Conservation (phyloP, 2,113 vertebrate species). For the Tetrao urogallus region DNA sequence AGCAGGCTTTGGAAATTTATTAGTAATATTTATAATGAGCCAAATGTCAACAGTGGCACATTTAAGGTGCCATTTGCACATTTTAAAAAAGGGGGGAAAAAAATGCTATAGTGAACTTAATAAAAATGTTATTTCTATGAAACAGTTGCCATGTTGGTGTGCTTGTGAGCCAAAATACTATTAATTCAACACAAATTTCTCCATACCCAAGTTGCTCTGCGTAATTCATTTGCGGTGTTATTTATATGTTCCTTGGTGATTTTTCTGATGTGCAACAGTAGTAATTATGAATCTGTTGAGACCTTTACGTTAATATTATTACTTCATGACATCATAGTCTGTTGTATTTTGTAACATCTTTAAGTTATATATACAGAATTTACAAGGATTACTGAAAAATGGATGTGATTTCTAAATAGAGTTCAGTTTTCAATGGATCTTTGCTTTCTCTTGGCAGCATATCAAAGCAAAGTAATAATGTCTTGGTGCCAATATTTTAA, state of each 20-base stretch:
- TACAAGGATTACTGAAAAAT: constrained; percentile 9
- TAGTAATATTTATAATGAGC: neutral
- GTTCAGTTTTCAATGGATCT: constrained; percentile 16
- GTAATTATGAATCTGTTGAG: neutral
- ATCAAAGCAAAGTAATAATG: constrained; percentile 49
- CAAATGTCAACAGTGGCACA: neutral
- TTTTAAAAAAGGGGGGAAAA: neutral
- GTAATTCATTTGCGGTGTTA: neutral
- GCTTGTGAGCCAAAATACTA: neutral
- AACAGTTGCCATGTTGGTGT: neutral
- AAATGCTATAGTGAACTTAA: neutral
- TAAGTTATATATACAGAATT: neutral
- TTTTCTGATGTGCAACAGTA: neutral
- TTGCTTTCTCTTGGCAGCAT: constrained; percentile 26
- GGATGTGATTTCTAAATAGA: neutral
- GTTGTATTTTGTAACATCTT: neutral
- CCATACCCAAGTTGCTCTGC: neutral
- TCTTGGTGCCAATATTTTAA: constrained; percentile 15
- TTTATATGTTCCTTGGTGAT: neutral
- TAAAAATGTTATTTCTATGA: neutral
- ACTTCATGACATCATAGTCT: neutral
- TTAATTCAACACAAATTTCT: constrained; percentile 4
- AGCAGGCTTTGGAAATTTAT: neutral
- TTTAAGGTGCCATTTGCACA: neutral
- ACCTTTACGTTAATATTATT: neutral